Conservation (phyloP, 2,113 vertebrate species). For the Hypocryptadius cinnamomeus region DNA sequence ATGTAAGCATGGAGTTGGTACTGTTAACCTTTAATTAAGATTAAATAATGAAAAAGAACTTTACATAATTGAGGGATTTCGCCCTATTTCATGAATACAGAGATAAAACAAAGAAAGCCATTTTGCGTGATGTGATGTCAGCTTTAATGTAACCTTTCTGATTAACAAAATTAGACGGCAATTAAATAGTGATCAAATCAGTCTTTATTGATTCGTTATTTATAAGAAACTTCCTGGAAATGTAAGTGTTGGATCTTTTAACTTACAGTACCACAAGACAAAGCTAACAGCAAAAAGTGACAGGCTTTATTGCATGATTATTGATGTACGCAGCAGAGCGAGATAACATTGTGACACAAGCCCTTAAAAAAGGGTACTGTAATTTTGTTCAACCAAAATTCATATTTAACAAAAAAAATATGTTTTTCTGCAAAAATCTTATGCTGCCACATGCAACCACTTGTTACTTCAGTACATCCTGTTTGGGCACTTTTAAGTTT, state of each 20-base stretch:
- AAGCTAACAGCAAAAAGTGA: neutral
- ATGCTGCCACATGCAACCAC: neutral
- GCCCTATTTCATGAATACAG: neutral
- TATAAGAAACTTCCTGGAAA: neutral
- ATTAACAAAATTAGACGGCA: neutral
- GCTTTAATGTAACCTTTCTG: neutral
- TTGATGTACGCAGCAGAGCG: neutral
- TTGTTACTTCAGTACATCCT: constrained; percentile 69
- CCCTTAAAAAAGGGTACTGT: constrained; percentile 48
- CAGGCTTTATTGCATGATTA: neutral
- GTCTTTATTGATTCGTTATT: neutral
- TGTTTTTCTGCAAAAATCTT: neutral
- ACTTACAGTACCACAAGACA: neutral
- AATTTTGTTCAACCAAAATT: constrained; percentile 62
- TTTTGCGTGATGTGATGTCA: neutral
- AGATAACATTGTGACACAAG: neutral
- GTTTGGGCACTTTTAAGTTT: constrained; percentile 75
- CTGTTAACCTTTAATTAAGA: neutral
- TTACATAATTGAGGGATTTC: neutral
- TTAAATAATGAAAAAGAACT: neutral
- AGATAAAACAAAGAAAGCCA: neutral
- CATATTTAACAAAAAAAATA: constrained; percentile 1
- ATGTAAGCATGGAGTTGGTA: neutral
- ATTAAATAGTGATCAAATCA: neutral
- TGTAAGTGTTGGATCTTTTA: neutral